phyloP scores from a whole-genome alignment of 2,888 invertebrate species.

The Lepidocyrtinus sp. region DNA sequence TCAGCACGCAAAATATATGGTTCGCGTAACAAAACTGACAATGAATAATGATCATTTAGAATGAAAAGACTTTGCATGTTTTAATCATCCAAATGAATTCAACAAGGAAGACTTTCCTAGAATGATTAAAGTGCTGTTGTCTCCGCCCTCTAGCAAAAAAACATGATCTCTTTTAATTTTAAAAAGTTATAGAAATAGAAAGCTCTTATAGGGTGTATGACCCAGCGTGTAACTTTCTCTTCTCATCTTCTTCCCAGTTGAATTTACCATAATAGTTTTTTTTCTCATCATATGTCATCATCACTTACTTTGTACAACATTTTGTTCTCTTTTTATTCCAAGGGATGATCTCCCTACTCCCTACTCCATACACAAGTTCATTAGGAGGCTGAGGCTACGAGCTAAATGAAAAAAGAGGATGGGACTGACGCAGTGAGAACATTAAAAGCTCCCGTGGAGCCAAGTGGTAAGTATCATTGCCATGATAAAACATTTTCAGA shows the following conservation, averaged over 20 bases:
- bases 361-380: constrained; percentile 46
- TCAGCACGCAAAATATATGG: too few relatives aligned
- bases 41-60: constrained; percentile 43
- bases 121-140: constrained; percentile 35
- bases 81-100: constrained; percentile 47
- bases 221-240: too few relatives aligned
- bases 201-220: too few relatives aligned
- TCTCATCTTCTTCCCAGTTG: too few relatives aligned
- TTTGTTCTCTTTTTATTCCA: too few relatives aligned
- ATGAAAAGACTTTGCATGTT: constrained; percentile 39
- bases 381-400: constrained; percentile 36
- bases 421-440: constrained; percentile 47
- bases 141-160: neutral
- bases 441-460: constrained; percentile 46
- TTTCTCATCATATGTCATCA: too few relatives aligned
- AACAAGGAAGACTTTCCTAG: constrained; percentile 12
- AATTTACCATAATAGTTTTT: too few relatives aligned
- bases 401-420: constrained; percentile 52
- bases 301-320: too few relatives aligned
- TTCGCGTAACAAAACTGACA: too few relatives aligned
- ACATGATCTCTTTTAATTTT: too few relatives aligned
- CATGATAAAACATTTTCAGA: constrained; percentile 15
- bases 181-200: too few relatives aligned
- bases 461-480: constrained; percentile 13
- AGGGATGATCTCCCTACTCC: constrained; percentile 35